Evolutionary conservation across 1,140 invertebrate genomes (phyloP).

Genomic region (Kradibia gibbosae): DNA sequence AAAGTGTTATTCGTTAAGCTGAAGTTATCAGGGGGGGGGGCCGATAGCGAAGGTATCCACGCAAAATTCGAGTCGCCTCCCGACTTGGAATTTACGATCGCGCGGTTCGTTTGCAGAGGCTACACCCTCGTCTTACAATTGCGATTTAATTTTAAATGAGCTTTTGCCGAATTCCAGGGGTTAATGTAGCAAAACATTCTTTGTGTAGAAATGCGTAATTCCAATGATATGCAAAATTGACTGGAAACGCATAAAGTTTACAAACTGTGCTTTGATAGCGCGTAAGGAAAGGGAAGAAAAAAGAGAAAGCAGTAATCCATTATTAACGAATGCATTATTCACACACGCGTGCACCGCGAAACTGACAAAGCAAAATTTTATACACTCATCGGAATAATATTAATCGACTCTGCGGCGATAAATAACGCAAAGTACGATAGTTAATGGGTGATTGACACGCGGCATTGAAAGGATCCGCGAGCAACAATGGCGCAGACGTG

Average conservation of each 20-base stretch:
- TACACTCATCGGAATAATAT: neutral
- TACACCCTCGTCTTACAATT: too few species aligned
- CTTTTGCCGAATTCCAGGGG: too few species aligned
- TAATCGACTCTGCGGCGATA: conserved; percentile 23
- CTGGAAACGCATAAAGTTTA: too few species aligned
- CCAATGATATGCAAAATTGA: too few species aligned
- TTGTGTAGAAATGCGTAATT: too few species aligned
- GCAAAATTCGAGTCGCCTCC: neutral
- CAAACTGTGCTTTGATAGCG: neutral
- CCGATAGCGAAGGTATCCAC: neutral
- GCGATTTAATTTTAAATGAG: too few species aligned
- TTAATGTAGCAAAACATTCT: too few species aligned
- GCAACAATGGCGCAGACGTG: conserved; percentile 19
- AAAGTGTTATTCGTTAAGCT: neutral
- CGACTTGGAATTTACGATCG: too few species aligned
- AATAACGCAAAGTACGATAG: conserved; percentile 21
- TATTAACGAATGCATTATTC: neutral
- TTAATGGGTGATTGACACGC: conserved; percentile 35
- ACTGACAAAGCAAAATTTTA: neutral
- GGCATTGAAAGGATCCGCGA: conserved; percentile 3
- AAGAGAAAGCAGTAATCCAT: neutral
- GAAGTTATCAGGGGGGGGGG: neutral
- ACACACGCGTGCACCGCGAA: neutral
- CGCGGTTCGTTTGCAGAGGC: too few species aligned
- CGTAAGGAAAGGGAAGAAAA: neutral